Base-by-base conservation (phyloP, 2,888 invertebrate genomes). In the Serrognathus titanus region DNA sequence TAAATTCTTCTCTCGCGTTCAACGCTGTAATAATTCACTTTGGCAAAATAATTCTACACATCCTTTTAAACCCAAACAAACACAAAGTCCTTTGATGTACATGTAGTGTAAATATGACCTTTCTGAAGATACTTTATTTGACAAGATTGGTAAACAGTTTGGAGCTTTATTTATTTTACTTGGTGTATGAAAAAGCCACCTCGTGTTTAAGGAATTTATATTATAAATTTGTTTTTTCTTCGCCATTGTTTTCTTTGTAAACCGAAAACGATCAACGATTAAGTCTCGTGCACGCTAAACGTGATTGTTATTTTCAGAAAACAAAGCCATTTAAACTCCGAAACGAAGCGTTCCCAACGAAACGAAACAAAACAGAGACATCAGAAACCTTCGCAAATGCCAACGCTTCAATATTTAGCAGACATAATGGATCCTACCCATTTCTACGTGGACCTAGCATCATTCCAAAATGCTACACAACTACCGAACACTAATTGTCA, bases 361-460 rank as follows among this genome's bases (percentile, higher is more conserved):
- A 62, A 46, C 35, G 60, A 65, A 53, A 13, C 43, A 10, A 66
- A 59, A 53, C 55, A 57, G 6, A 65, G 68, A 49, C 57, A 65
- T 41, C 62, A 63, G 40, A 66, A 64, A 56, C 38, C 59, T n/a
- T 53, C 48, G 8, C 60, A 63, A 36, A 54, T 66, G 36, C 50
- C 64, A 31, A 55, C 65, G 7, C 57, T 70, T 38, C 65, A 61
- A 49, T 65, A 66, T 61, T 57, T 71, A 53, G 66, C 69, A 0
- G 68, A 67, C 51, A 66, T 68, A 11, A 66, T 68, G 46, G 68
- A 70, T 58, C 66, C 70, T 10, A 64, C 68, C n/a, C 68, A 70
- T 59, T 71, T 69, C 54, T 70, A 69, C 57, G 69, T 70, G 35
- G 69, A 71, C 60, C 57, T 70, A 35, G 66, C 68, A 24, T 64